Evolutionary conservation across 2,888 invertebrate species (phyloP), one percentile per base, ranked within the genome.

Genomic region (Tubulanus polymorphus): DNA sequence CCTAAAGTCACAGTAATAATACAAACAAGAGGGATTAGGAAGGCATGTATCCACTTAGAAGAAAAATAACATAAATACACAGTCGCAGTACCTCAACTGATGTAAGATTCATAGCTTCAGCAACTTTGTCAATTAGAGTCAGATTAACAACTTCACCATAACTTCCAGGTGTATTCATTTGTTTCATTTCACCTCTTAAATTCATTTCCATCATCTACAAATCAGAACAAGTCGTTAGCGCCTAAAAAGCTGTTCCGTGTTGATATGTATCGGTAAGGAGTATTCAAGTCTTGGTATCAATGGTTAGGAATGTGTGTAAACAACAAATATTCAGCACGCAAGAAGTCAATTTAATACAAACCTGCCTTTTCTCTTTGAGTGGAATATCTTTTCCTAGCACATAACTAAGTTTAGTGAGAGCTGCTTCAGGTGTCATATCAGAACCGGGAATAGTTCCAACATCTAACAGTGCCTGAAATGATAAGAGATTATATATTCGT

Each of bases 401-500:
- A 70, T 93, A 96, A 0, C 89, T 85, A 1, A 97, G 82, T 78
- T 97, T 97, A 1, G 91, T 87, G 8, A 95, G 83, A 0, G 95
- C 94, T 0, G 96, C 93, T 78, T 96, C 96, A 0, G 91, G 88
- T 0, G 96, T 96, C 90, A 93, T 90, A 72, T 93, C 93, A 55
- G 83, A 85, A 0, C 93, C 92, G 0, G 88, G 84, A 27, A 90
- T 84, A 1, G 92, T 87, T 1, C 92, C 92, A 54, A 83, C 84
- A 53, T 86, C 84, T 30, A 83, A 79, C 56, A 90, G 75, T 23
- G 82, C 80, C 85, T 85, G 64, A 25, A 62, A 63, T 63, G 57
- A n/a, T n/a, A n/a, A n/a, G n/a, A n/a, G n/a, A n/a, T n/a, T n/a
- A n/a, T n/a, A n/a, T n/a, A n/a, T n/a, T n/a, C n/a, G n/a, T n/a